Evolutionary conservation across 2,797 vertebrate genomes (phyloP).

Genomic region (Sphaeramia orbicularis): DNA sequence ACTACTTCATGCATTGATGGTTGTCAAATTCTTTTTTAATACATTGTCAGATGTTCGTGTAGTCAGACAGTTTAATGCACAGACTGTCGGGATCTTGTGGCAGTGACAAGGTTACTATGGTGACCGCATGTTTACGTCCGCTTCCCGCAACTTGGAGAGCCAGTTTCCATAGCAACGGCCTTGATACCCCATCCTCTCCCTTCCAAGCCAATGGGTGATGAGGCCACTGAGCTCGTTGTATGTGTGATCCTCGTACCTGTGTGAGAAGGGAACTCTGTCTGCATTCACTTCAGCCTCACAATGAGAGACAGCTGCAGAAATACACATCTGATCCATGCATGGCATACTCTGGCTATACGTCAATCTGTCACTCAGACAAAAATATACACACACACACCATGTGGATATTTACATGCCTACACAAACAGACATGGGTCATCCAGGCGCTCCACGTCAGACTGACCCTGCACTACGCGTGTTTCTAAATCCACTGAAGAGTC

Average conservation of each 20-base stretch:
- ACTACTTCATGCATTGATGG: neutral
- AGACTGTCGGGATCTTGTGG: constrained; percentile 32
- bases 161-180: constrained; percentile 86
- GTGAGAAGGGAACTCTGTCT: constrained; percentile 21
- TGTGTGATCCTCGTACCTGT: constrained; percentile 67
- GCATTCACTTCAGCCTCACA: constrained; percentile 56
- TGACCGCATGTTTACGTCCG: constrained; percentile 80
- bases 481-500: constrained; percentile 43
- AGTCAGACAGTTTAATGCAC: constrained; percentile 1
- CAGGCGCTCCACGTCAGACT: constrained; percentile 2
- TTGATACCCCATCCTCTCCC: constrained; percentile 43
- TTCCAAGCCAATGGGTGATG: constrained; percentile 47
- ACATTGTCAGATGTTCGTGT: neutral
- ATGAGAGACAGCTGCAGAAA: constrained; percentile 7
- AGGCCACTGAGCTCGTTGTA: constrained; percentile 40
- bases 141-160: constrained; percentile 76
- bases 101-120: constrained; percentile 79
- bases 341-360: neutral
- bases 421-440: neutral
- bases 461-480: constrained; percentile 15
- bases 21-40: neutral
- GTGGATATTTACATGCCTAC: neutral
- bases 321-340: neutral
- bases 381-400: neutral
- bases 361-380: neutral